Base-by-base conservation (phyloP, 2,888 invertebrate species). In the Pammene aurita region DNA sequence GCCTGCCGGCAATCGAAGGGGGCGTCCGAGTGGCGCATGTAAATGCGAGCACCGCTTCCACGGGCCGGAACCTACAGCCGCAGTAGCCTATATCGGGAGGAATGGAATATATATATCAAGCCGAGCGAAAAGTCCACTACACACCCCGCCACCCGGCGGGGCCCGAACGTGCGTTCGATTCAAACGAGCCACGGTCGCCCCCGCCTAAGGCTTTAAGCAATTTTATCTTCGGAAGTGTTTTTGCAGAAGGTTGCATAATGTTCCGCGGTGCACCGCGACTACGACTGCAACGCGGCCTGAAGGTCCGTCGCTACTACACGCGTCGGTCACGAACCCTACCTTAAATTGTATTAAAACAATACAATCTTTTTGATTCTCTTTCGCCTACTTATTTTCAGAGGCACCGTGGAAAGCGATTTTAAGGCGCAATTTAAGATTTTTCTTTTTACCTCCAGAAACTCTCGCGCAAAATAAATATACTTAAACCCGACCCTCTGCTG, bases 61-160 rank as follows among this genome's bases (percentile, higher is more conserved):
- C 79, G 77, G 81, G 78, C 83, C 84, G 84, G 84, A 86, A 85
- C 87, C 84, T 84, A 84, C 84, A 80, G 85, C 83, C 86, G 84
- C 85, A 84, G 87, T 83, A 86, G 87, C 88, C 87, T 83, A 86
- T 85, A 83, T 86, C 83, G 88, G 88, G 89, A 89, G 90, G 86
- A 90, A 89, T 89, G 88, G 90, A 90, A 91, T 91, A 89, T 92
- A 90, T 91, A 90, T 89, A 90, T 88, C 86, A 90, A 88, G 88
- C 88, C 84, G 87, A 89, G 90, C 90, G 91, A 91, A 90, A 90
- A 91, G 92, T 91, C 92, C 92, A 91, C 90, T 92, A 90, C 87
- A 87, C 89, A 85, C 89, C 89, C 88, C 75, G 76, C 72, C 77
- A 84, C 87, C 85, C 80, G 86, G 86, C 77, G 81, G 82, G 81